These are phyloP conservation scores for Drosophila engyochracea DNA, from an alignment of 2,888 invertebrate species.

Conservation along the genomic window DNA sequence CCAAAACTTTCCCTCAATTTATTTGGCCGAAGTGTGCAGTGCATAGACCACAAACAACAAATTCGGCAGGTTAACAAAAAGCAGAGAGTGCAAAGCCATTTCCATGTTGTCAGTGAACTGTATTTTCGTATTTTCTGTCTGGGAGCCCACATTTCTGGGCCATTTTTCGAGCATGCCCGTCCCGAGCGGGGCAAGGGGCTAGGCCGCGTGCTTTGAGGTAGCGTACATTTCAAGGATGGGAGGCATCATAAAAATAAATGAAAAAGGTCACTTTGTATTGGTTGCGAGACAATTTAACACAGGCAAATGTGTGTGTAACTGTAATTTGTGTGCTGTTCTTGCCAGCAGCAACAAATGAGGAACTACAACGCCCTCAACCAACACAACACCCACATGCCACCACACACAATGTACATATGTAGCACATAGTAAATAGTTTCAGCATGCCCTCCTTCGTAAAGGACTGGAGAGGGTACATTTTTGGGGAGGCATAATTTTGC, in stretches of 20 bases:
- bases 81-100: constrained; percentile 22
- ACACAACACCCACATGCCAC: constrained; percentile 19
- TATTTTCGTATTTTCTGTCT: constrained; percentile 38
- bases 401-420: constrained; percentile 48
- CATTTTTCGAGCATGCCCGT: constrained; percentile 52
- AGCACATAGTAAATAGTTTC: constrained; percentile 74
- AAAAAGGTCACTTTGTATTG: constrained; percentile 81
- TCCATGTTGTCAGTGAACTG: constrained; percentile 15
- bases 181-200: constrained; percentile 2
- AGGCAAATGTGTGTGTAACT: constrained; percentile 78
- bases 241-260: constrained; percentile 78
- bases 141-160: constrained; percentile 51
- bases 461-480: constrained; percentile 26
- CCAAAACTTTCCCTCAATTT: neutral
- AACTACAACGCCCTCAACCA: constrained; percentile 6
- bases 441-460: constrained; percentile 46
- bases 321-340: constrained; percentile 72
- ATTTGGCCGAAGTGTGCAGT: constrained; percentile 14
- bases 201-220: constrained; percentile 16
- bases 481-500: constrained; percentile 36
- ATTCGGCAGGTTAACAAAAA: constrained; percentile 22
- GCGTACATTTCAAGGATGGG: constrained; percentile 24
- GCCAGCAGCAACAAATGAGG: constrained; percentile 57
- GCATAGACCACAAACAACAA: constrained; percentile 7
- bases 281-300: constrained; percentile 80